These are phyloP conservation scores for Agrilus biguttatus DNA, from an alignment of 2,888 invertebrate genomes.

Conservation along the genomic window DNA sequence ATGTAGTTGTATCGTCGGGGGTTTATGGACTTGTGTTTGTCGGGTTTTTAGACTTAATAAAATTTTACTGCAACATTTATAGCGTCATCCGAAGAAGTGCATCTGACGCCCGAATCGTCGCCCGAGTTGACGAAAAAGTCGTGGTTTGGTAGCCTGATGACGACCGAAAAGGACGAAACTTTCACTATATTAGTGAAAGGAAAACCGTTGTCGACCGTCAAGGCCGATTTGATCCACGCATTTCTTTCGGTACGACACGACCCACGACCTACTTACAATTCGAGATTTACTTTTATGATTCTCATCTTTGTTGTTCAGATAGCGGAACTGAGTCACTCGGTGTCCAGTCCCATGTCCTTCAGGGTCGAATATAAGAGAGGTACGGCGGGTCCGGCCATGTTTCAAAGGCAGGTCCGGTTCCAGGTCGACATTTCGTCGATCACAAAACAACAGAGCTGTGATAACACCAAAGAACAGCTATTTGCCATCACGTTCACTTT, in stretches of 20 bases:
- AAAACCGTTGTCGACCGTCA: slow-evolving; percentile 90
- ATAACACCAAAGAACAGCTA: slow-evolving; percentile 56
- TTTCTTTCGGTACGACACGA: slow-evolving; percentile 78
- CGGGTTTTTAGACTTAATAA: neutral
- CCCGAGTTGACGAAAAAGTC: slow-evolving; percentile 95
- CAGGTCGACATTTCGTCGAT: slow-evolving; percentile 82
- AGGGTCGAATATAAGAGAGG: slow-evolving; percentile 94
- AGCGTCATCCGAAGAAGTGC: slow-evolving; percentile 82
- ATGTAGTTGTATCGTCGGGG: neutral
- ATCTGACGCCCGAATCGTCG: slow-evolving; percentile 87
- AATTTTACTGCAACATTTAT: slow-evolving; percentile 11
- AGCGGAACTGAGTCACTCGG: slow-evolving; percentile 92
- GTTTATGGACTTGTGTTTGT: neutral
- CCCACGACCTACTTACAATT: neutral
- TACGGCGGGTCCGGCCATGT: slow-evolving; percentile 89
- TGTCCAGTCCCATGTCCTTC: slow-evolving; percentile 96
- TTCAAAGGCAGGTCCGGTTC: slow-evolving; percentile 90
- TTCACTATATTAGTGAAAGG: slow-evolving; percentile 94
- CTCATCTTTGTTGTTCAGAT: slow-evolving; percentile 45
- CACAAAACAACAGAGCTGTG: slow-evolving; percentile 58
- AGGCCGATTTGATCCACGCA: slow-evolving; percentile 96
- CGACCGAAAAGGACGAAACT: slow-evolving; percentile 94
- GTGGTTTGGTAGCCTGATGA: slow-evolving; percentile 96
- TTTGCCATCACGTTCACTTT: slow-evolving; percentile 92
- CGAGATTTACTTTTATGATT: neutral